Evolutionary conservation across 2,113 vertebrate species (phyloP).

Genomic region (Eidolon helvum): DNA sequence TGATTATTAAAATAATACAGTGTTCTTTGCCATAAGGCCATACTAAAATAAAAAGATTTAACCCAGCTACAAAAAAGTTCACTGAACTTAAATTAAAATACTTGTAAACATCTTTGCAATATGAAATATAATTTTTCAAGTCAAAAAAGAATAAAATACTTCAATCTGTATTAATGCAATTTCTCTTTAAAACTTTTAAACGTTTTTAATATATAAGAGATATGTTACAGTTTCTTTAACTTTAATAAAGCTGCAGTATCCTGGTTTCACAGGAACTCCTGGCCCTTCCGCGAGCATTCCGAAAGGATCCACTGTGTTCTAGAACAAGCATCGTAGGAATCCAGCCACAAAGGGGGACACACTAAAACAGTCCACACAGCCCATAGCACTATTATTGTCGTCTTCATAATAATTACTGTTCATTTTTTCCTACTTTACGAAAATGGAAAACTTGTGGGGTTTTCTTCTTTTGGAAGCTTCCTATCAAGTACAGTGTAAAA

Average conservation of each 20-base stretch:
- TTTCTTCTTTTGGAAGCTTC: constrained; percentile 82
- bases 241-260: constrained; percentile 93
- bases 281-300: constrained; percentile 85
- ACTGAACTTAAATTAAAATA: constrained; percentile 99
- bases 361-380: constrained; percentile 83
- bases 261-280: constrained; percentile 84
- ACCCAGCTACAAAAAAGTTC: constrained; percentile 99
- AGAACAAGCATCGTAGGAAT: constrained; percentile 82
- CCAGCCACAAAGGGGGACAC: constrained; percentile 81
- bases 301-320: constrained; percentile 82
- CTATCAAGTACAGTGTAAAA: constrained; percentile 90
- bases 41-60: constrained; percentile 99
- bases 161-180: constrained; percentile 98
- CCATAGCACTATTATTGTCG: constrained; percentile 79
- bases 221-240: constrained; percentile 90
- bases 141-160: constrained; percentile 99
- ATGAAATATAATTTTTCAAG: constrained; percentile 99
- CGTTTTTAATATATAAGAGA: constrained; percentile 93
- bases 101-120: constrained; percentile 99
- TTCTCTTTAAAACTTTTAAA: constrained; percentile 96
- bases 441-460: constrained; percentile 58
- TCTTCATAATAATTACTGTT: constrained; percentile 75
- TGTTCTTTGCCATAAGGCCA: constrained; percentile 96
- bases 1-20: constrained; percentile 99
- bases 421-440: constrained; percentile 50